Base-by-base conservation (phyloP, 2,797 vertebrate genomes). In the Rhincodon typus region DNA sequence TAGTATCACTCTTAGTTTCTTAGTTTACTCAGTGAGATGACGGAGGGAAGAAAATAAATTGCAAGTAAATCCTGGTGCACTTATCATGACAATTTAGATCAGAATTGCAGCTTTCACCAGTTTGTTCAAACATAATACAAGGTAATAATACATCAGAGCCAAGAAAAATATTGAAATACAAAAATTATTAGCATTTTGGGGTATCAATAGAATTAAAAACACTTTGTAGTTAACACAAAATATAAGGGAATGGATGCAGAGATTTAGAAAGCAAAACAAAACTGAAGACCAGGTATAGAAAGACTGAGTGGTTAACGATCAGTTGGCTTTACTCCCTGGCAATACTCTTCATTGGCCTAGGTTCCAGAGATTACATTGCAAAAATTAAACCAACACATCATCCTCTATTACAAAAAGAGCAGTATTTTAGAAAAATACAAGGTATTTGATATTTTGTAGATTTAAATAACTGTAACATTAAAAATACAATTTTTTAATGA, bases 221-320 rank as follows among this genome's bases (percentile, higher is more conserved):
- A 95, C 94, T 95, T 95, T 77, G 94, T 95, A 95, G 69, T 77
- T 30, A 77, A 95, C 74, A 25, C 13, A 77, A 77, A 95, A 77
- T 77, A 74, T 13, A 67, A 72, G 27, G 42, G 21, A 94, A 30
- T 1, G 69, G 69, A 94, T 74, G 70, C 53, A 42, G 42, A 77
- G 94, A 94, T 74, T 95, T 95, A 95, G 42, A 95, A 94, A 70
- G 38, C 42, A 94, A 94, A 72, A 77, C 69, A 95, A 57, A 77
- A 77, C 3, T 95, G 30, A n/a, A 93, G 90, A 69, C 3, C 42
- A 38, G 70, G 46, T 57, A 77, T 34, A 74, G 66, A 74, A 95
- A 46, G 67, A 27, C 72, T 42, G 93, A 94, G 67, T 72, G 93
- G 69, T 34, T 77, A 50, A 72, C 17, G 38, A 77, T 77, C 46